Conservation (phyloP, 2,888 invertebrate genomes). For the Nymphalis polychloros region DNA sequence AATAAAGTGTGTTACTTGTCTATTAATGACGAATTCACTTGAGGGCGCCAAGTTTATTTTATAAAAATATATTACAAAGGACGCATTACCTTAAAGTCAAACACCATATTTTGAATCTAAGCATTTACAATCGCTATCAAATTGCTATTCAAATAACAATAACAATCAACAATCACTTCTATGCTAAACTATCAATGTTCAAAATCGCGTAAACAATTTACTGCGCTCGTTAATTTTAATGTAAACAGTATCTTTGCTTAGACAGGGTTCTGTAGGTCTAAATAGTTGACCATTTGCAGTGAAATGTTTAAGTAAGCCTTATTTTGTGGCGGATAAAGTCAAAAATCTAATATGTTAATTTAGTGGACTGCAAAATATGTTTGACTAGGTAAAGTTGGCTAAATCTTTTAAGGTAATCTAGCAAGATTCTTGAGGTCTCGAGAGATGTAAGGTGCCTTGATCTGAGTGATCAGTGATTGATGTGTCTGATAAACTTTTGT, state of each 20-base stretch:
- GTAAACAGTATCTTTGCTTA: constrained; percentile 38
- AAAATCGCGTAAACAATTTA: constrained; percentile 29
- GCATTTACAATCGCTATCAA: constrained; percentile 21
- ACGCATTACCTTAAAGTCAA: constrained; percentile 10
- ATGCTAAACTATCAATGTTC: constrained; percentile 26
- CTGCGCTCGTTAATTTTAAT: constrained; percentile 37
- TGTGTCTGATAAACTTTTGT: constrained; percentile 15
- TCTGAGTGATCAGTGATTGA: constrained; percentile 19
- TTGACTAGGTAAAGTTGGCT: constrained; percentile 13
- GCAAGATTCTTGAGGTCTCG: constrained; percentile 7
- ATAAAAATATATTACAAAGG: constrained; percentile 17
- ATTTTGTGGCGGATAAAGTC: neutral
- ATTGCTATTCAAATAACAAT: constrained; percentile 18
- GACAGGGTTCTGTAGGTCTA: constrained; percentile 17
- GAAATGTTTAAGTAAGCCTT: neutral
- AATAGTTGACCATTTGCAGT: neutral
- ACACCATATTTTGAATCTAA: constrained; percentile 16
- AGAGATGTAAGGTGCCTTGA: constrained; percentile 19
- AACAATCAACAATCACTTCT: constrained; percentile 45
- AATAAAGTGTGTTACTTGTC: neutral
- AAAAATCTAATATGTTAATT: neutral
- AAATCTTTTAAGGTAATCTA: constrained; percentile 24
- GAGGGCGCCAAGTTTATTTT: constrained; percentile 14
- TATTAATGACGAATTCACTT: neutral
- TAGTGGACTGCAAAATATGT: constrained; percentile 3